Percentiles rank a stretch among this genome's conserved stretches.
phyloP scores from a whole-genome alignment of 2,113 vertebrate species.

The Gymnarchus niloticus region DNA sequence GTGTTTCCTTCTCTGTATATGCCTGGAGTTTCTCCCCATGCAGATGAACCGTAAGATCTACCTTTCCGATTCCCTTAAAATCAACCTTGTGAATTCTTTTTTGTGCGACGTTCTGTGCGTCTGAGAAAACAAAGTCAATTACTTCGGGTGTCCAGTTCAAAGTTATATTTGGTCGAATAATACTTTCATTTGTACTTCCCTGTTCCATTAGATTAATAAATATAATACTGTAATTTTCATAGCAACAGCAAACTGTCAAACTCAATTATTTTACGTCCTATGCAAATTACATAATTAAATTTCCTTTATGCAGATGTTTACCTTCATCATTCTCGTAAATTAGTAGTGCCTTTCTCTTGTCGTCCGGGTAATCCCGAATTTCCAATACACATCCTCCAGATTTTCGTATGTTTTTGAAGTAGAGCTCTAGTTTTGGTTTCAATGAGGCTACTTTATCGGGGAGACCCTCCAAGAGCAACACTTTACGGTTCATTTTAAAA shows the following conservation, averaged over 20 bases:
- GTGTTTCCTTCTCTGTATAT: neutral
- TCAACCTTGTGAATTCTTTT: conserved; percentile 36
- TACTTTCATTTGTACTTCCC: neutral
- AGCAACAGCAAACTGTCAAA: too few species aligned
- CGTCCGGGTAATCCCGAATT: conserved; percentile 32
- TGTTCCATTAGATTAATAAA: too few species aligned
- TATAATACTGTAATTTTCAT: too few species aligned
- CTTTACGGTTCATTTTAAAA: conserved; percentile 22
- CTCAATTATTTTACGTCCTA: too few species aligned
- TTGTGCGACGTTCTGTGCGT: conserved; percentile 34
- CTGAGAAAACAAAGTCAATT: conserved; percentile 22
- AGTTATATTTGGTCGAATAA: neutral
- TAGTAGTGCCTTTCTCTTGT: conserved; percentile 41
- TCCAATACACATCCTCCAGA: conserved; percentile 44
- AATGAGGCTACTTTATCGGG: conserved; percentile 29
- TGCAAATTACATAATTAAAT: neutral
- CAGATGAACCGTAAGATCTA: conserved; percentile 33
- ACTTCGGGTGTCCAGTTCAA: too few species aligned
- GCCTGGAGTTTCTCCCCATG: neutral
- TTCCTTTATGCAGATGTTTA: conserved; percentile 16
- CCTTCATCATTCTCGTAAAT: conserved; percentile 35
- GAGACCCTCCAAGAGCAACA: conserved; percentile 40
- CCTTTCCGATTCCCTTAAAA: conserved; percentile 33
- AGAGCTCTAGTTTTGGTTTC: conserved; percentile 33
- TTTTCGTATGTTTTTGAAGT: conserved; percentile 48